phyloP scores from a whole-genome alignment of 2,797 vertebrate species.

The Girardinus metallicus region DNA sequence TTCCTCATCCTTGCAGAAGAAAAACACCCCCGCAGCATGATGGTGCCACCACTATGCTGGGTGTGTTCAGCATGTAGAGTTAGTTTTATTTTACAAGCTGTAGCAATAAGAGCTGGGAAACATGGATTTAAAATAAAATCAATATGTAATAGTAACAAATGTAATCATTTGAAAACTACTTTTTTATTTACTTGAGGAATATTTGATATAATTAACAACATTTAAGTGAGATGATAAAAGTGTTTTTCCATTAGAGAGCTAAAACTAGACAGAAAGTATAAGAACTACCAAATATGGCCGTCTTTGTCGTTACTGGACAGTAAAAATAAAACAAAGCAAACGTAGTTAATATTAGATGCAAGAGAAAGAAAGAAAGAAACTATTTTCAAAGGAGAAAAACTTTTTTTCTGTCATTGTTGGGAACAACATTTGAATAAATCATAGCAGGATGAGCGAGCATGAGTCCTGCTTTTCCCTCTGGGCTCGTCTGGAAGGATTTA shows the following conservation, averaged over 20 bases:
- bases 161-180: neutral
- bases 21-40: neutral
- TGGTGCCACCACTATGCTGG: neutral
- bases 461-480: constrained; percentile 20
- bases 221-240: neutral
- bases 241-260: neutral
- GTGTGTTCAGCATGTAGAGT: neutral
- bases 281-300: neutral
- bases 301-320: neutral
- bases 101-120: no score
- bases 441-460: neutral
- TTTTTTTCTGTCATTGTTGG: constrained; percentile 1
- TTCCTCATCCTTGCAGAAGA: neutral
- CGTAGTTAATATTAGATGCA: neutral
- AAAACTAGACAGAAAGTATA: neutral
- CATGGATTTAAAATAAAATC: no score
- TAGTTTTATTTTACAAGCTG: neutral
- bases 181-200: neutral
- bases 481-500: constrained; percentile 2
- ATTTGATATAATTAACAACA: neutral
- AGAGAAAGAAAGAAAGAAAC: constrained; percentile 7
- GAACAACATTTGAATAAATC: neutral
- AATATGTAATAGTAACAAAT: neutral
- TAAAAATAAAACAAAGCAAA: constrained; percentile 1
- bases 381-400: constrained; percentile 6